Base-by-base conservation (phyloP, 1,140 invertebrate species). In the Zophobas morio region DNA sequence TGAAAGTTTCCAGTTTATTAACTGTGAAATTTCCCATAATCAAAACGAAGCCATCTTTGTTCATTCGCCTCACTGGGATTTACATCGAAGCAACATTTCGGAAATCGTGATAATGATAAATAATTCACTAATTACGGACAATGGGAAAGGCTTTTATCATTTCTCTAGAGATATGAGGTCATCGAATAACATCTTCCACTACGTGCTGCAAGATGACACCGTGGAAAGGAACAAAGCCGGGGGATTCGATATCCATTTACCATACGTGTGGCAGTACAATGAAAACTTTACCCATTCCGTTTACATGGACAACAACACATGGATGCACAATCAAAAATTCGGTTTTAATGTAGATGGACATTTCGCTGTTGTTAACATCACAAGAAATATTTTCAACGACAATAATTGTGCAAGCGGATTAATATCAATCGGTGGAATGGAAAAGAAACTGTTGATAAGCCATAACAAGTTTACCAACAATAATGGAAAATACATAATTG, bases 121-220 rank as follows among this genome's bases (percentile, higher is more conserved):
- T 81, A 92, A 92, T 80, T 94, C 93, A 36, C 85, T 93, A 39
- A 95, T 98, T 34, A 92, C 92, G 0, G 93, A 95, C 80, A 98
- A 98, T 85, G 94, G 94, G 0, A 90, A 90, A 84, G 96, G 94
- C 1, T 93, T 98, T 78, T 89, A 91, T 72, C 97, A 98, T 80
- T 94, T 95, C 81, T 96, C 95, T 56, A 92, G 96, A 82, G 96
- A 99, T 85, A 90, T 98, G 80, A 91, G 96, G 75, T 93, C 95
- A 74, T 97, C 96, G 0, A 98, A 98, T 82, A 99, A 98, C 88
- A 87, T 99, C 0, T 99, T 96, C 87, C 96, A 98, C 84, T 99
- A 98, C 91, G 90, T 95, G 35, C 85, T 99, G 39, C 93, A 95
- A 87, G 96, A 96, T 81, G 95, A 95, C 79, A 94, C 94, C 0